Evolutionary conservation across 2,888 invertebrate species (phyloP).

Genomic region (Luffia ferchaultella): DNA sequence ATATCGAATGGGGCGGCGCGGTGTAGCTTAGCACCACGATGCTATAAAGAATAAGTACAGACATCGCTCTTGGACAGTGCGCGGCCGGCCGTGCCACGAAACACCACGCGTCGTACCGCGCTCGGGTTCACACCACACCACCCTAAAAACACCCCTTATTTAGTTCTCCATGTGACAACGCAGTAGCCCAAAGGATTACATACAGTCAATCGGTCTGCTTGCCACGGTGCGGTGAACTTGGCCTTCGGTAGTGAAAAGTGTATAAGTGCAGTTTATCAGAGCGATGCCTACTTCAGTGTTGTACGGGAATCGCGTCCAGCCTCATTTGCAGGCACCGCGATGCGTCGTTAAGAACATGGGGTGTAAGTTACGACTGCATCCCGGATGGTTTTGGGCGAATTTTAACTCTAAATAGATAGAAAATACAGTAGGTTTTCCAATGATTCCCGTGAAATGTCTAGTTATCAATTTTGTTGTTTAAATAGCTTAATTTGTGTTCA

Average conservation of each 20-base stretch:
- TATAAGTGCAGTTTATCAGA: background rate
- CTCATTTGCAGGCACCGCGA: constrained; percentile 30
- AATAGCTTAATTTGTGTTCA: background rate
- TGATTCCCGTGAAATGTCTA: background rate
- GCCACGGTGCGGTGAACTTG: background rate
- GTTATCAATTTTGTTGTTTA: background rate
- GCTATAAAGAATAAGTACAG: constrained; percentile 46
- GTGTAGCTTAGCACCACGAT: constrained; percentile 26
- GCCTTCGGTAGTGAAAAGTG: background rate
- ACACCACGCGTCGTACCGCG: background rate
- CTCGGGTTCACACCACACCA: background rate
- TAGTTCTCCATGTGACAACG: background rate
- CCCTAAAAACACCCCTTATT: background rate
- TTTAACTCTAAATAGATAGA: background rate
- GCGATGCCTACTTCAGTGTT: constrained; percentile 37
- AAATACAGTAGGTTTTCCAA: background rate
- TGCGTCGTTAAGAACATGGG: constrained; percentile 33
- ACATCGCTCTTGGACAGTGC: constrained; percentile 47
- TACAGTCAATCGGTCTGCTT: constrained; percentile 21
- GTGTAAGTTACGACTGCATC: constrained; percentile 35
- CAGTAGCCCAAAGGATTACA: constrained; percentile 27
- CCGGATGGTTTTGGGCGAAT: background rate
- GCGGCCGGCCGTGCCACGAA: constrained; percentile 50
- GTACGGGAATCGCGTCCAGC: constrained; percentile 42
- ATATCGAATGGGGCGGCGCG: constrained; percentile 47